Base-by-base conservation (phyloP, 2,113 vertebrate species). In the Passer montanus region DNA sequence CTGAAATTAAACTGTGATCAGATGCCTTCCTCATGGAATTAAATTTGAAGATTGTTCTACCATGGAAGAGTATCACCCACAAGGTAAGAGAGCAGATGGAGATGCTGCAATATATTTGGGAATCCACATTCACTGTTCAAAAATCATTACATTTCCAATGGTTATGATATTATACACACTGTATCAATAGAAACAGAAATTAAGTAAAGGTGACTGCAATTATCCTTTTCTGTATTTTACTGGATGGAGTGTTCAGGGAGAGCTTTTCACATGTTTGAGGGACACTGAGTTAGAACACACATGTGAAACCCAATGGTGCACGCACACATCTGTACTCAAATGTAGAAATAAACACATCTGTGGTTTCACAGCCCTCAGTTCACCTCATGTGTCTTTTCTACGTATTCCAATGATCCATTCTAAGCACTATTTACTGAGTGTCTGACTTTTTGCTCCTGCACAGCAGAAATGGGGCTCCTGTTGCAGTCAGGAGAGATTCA, bases 1-100 rank as follows among this genome's bases (percentile, higher is more conserved):
- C 91, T 85, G 88, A 97, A 97, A 98, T 98, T 97, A 98, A 98
- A 96, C 91, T 91, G 78, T 53, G 90, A 98, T 98, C 97, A 97
- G 92, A 86, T 93, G 95, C 80, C 89, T 97, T 98, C 96, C 90
- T 97, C 47, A 3, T 69, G 77, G 96, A 98, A 98, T 97, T 97
- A 96, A 91, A 97, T 95, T 21, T 94, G 89, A 96, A 97, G 85
- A 94, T 90, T 94, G 78, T 67, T 97, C 90, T 91, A 87, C 93
- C 88, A 96, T 86, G 87, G 92, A 94, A 96, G 96, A 96, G 94
- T 92, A 97, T 96, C 83, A 91, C 84, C 93, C 91, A 69, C 84
- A 84, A 82, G 73, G 84, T 67, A 95, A 94, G 91, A 70, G 10
- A 85, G 81, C 94, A 97, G 94, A 98, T 96, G 96, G 96, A 97